Base-by-base conservation (phyloP, 2,888 invertebrate species). In the Petrolisthes cinctipes region DNA sequence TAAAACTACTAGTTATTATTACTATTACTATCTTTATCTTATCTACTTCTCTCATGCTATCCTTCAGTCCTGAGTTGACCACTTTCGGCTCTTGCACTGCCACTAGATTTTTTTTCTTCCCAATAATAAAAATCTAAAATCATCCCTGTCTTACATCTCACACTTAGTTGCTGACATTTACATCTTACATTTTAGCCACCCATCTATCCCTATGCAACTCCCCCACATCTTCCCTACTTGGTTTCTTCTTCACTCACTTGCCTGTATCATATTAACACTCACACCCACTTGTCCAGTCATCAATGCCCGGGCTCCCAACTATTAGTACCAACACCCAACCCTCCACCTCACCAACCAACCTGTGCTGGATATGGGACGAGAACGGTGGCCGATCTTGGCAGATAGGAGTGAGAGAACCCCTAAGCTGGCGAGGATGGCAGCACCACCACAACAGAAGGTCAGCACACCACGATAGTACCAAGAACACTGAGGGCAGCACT, bases 391-490 rank as follows among this genome's bases (percentile, higher is more conserved):
- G 56, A 89, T 87, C 68, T 83, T 89, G 51, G 57, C 75, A n/a
- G 85, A 83, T n/a, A 89, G 80, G 5, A 89, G 83, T 5, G 87
- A 57, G 11, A 90, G 68, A 9, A 86, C 66, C 7, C 86, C 85
- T 53, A 90, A 54, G n/a, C 82, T 5, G 1, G 81, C 71, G 5
- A 86, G 37, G 5, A 86, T 20, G 11, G 85, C 85, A 17, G 84
- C 86, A 4, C 75, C 84, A 2, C 90, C 90, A 73, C 90, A 88
- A 37, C 71, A 82, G 82, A 81, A 88, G 54, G 71, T 66, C 71
- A 90, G 53, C 14, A 88, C 73, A 73, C 86, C 57, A 11, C 88
- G 88, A 73, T 86, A 90, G 84, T 90, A 90, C 14, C 14, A 14
- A 4, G 75, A 37, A 57, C 88, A 86, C 54, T 66, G 14, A 9